Conservation (phyloP, 2,797 vertebrate genomes). For the Karalla daura region DNA sequence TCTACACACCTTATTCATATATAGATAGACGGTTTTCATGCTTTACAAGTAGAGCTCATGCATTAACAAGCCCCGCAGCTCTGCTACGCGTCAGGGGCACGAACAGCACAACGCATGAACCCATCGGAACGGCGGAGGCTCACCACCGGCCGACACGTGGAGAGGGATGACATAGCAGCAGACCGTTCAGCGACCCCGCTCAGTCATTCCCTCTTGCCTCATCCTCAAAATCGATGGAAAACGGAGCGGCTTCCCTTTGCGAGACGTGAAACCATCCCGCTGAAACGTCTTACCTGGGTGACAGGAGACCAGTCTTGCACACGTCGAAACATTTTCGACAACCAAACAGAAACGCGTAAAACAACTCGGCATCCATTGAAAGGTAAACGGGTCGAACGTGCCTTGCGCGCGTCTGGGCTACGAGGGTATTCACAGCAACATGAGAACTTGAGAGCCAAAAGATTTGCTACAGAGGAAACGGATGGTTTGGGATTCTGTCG, state of each 20-base stretch:
- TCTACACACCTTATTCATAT: constrained; percentile 47
- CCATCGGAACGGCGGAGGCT: neutral
- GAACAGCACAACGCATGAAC: constrained; percentile 26
- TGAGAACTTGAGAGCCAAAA: constrained; percentile 1
- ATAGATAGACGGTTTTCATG: constrained; percentile 64
- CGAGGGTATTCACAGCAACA: constrained; percentile 4
- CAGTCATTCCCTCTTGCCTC: neutral
- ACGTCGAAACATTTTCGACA: constrained; percentile 3
- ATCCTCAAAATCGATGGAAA: neutral
- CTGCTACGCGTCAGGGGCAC: neutral
- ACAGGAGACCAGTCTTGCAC: constrained; percentile 7
- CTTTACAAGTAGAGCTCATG: constrained; percentile 63
- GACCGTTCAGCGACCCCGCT: neutral
- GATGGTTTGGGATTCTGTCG: neutral
- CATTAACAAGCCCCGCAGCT: constrained; percentile 22
- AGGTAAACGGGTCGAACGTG: constrained; percentile 13
- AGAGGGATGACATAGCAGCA: neutral
- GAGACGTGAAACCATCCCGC: constrained; percentile 22
- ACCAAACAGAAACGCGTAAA: constrained; percentile 16
- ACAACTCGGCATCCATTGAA: neutral
- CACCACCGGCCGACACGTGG: constrained; percentile 2
- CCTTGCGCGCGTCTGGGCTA: constrained; percentile 8
- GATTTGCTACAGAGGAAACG: constrained; percentile 9
- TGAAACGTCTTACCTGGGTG: no score
- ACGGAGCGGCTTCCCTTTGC: constrained; percentile 16